phyloP scores from a whole-genome alignment of 2,113 vertebrate species.

The Perognathus longimembris region DNA sequence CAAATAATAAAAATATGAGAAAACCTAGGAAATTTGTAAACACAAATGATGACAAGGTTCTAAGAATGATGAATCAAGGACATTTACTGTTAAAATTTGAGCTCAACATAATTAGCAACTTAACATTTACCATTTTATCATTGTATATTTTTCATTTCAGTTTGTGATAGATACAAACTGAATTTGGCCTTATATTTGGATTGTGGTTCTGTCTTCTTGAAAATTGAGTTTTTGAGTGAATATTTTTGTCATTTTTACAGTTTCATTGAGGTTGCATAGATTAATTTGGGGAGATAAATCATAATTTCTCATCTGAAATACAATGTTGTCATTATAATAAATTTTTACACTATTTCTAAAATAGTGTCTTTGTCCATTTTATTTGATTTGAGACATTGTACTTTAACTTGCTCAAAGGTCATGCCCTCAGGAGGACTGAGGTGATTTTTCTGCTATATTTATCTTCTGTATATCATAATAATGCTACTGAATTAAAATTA shows the following conservation, averaged over 20 bases:
- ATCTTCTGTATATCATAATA: conserved; percentile 2
- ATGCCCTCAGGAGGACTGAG: neutral
- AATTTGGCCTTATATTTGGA: conserved; percentile 27
- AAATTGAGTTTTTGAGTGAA: neutral
- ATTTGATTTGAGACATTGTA: neutral
- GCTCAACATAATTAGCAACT: neutral
- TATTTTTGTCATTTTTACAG: neutral
- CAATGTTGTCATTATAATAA: neutral
- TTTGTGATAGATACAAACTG: neutral
- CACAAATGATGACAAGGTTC: neutral
- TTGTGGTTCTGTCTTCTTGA: neutral
- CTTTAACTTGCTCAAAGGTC: conserved; percentile 30
- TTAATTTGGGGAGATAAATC: neutral
- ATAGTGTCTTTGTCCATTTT: neutral
- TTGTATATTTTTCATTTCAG: neutral
- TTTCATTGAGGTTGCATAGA: conserved; percentile 8
- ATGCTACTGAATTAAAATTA: neutral
- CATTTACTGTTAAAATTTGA: neutral
- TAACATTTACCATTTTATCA: neutral
- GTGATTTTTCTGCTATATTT: neutral
- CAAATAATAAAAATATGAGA: neutral
- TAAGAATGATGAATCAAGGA: too few relatives aligned
- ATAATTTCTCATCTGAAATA: conserved; percentile 54
- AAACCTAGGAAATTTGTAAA: neutral
- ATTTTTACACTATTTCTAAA: conserved; percentile 7